Percentiles rank a stretch among this genome's conserved stretches.
Evolutionary conservation across 2,888 invertebrate genomes (phyloP).

Genomic region (Stenotaenia linearis): DNA sequence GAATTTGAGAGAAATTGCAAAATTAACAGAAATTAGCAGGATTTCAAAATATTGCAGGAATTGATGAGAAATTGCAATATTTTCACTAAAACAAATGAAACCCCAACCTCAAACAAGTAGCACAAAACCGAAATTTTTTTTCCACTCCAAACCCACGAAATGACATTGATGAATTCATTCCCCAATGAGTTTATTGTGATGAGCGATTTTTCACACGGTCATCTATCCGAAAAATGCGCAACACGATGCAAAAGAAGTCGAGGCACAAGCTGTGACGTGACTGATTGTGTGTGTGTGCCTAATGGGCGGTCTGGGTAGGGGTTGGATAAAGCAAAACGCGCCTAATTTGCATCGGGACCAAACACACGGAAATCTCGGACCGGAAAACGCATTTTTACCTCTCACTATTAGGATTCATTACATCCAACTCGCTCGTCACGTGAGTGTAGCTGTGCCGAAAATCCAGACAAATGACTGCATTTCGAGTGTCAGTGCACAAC

Average conservation of each 20-base stretch:
- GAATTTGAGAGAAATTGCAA: too few relatives aligned
- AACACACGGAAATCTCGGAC: constrained; percentile 7
- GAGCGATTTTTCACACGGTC: constrained; percentile 27
- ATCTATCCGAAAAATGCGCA: constrained; percentile 10
- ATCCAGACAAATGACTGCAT: constrained; percentile 32
- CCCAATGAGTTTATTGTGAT: constrained; percentile 1
- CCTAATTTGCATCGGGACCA: constrained; percentile 29
- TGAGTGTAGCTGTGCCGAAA: constrained; percentile 29
- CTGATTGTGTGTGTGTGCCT: constrained; percentile 14
- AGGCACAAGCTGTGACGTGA: constrained; percentile 24
- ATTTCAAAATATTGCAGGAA: too few relatives aligned
- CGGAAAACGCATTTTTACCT: constrained; percentile 27
- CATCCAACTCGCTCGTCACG: background rate
- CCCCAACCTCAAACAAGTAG: too few relatives aligned
- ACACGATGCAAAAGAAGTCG: constrained; percentile 21
- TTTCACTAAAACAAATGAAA: too few relatives aligned
- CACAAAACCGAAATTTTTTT: too few relatives aligned
- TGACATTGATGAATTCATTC: background rate
- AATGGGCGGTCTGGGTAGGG: constrained; percentile 24
- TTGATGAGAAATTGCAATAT: too few relatives aligned
- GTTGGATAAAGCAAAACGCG: constrained; percentile 15
- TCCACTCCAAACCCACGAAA: background rate
- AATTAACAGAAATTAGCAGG: too few relatives aligned
- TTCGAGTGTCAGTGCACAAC: constrained; percentile 27
- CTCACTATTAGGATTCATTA: constrained; percentile 31